Evolutionary conservation across 2,888 invertebrate genomes (phyloP).

Genomic region (Drosophila ustulata): DNA sequence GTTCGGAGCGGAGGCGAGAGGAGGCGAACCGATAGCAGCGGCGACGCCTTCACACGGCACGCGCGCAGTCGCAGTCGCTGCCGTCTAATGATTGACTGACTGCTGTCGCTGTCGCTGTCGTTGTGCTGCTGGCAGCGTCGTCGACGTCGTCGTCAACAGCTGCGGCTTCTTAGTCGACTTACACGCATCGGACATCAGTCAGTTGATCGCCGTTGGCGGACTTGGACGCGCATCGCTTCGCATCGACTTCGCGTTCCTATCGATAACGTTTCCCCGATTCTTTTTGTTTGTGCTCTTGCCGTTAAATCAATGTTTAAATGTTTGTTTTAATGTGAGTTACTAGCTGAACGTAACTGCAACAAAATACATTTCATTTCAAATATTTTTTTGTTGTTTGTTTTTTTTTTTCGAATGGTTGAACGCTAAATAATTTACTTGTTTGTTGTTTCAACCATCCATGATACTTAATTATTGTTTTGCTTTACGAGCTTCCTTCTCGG

Average conservation of each 20-base stretch:
- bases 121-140: not conserved
- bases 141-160: constrained; percentile 12
- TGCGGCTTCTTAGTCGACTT: constrained; percentile 47
- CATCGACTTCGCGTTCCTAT: constrained; percentile 20
- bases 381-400: not conserved
- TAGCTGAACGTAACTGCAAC: not conserved
- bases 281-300: constrained; percentile 40
- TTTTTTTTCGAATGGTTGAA: not conserved
- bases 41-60: constrained; percentile 43
- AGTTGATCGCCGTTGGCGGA: constrained; percentile 75
- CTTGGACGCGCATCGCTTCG: constrained; percentile 64
- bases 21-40: not conserved
- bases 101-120: constrained; percentile 13
- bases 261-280: constrained; percentile 12
- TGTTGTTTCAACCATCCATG: constrained; percentile 6
- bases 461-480: constrained; percentile 1
- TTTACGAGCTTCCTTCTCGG: constrained; percentile 4
- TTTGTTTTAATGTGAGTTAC: constrained; percentile 61
- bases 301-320: constrained; percentile 40
- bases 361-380: not conserved
- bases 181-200: constrained; percentile 67
- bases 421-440: not conserved
- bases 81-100: not conserved
- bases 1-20: not conserved
- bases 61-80: constrained; percentile 60